These are phyloP conservation scores for Pantherophis vulpinus DNA, from an alignment of 2,797 vertebrate genomes.

Conservation along the genomic window DNA sequence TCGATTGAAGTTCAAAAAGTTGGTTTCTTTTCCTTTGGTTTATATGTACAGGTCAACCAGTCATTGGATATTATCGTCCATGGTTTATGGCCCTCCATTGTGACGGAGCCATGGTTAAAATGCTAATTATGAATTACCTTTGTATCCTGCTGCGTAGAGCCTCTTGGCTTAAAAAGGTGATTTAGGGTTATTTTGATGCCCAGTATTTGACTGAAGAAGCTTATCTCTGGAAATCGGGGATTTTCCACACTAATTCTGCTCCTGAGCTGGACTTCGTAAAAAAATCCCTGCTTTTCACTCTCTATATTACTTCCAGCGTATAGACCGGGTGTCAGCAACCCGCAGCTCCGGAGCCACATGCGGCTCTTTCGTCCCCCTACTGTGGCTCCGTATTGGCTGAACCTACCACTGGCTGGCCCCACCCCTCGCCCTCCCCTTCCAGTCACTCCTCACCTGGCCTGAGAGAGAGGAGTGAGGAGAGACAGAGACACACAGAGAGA, in stretches of 20 bases:
- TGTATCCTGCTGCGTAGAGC: neutral
- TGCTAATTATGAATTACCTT: neutral
- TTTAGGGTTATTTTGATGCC: neutral
- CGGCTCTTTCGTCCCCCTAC: no score
- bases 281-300: neutral
- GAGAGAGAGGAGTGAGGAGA: no score
- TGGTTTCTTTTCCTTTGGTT: neutral
- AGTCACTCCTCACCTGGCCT: no score
- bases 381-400: no score
- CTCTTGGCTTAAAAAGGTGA: neutral
- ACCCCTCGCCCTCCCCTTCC: no score
- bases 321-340: no score
- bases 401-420: no score
- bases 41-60: neutral
- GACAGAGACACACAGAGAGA: no score
- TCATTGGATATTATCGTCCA: neutral
- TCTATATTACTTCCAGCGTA: neutral
- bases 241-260: neutral
- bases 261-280: neutral
- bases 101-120: neutral
- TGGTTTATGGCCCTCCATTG: neutral
- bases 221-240: neutral
- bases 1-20: neutral
- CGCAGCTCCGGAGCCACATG: no score
- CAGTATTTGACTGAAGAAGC: neutral